These are phyloP conservation scores for Orbicella faveolata DNA, from an alignment of 64 coral and sea anemone species.

Conservation along the genomic window DNA sequence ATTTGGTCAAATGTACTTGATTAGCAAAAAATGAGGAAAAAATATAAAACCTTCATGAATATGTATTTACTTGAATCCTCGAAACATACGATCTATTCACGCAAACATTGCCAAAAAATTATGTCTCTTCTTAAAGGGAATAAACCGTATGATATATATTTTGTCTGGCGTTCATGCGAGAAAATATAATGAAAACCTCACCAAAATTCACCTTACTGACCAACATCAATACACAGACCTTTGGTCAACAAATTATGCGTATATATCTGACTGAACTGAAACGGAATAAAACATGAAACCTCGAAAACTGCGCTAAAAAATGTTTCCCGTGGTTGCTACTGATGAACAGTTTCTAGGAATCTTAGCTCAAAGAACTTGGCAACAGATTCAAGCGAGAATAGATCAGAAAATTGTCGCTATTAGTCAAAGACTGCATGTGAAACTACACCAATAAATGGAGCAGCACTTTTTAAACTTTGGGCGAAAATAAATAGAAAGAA, in stretches of 20 bases:
- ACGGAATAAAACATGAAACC: not conserved
- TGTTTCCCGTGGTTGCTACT: not conserved
- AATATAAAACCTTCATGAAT: not conserved
- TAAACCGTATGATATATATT: too few species aligned
- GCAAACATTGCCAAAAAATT: not conserved
- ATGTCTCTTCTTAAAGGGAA: too few species aligned
- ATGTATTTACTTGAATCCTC: too few species aligned
- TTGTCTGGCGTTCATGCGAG: too few species aligned
- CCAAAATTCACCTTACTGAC: too few species aligned
- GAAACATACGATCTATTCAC: not conserved
- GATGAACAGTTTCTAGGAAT: not conserved
- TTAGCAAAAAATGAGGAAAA: not conserved
- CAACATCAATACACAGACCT: not conserved
- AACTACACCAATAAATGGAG: not conserved
- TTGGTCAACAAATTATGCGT: not conserved
- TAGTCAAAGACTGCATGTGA: not conserved
- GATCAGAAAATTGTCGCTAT: too few species aligned
- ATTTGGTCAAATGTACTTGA: not conserved
- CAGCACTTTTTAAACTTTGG: not conserved
- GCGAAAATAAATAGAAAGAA: not conserved
- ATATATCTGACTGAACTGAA: not conserved
- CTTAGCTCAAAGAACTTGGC: not conserved
- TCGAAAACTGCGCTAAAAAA: not conserved
- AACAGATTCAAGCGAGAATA: too few species aligned
- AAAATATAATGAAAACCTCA: too few species aligned